Base-by-base conservation (phyloP, 1,140 invertebrate genomes). In the Brachionus rubens region DNA sequence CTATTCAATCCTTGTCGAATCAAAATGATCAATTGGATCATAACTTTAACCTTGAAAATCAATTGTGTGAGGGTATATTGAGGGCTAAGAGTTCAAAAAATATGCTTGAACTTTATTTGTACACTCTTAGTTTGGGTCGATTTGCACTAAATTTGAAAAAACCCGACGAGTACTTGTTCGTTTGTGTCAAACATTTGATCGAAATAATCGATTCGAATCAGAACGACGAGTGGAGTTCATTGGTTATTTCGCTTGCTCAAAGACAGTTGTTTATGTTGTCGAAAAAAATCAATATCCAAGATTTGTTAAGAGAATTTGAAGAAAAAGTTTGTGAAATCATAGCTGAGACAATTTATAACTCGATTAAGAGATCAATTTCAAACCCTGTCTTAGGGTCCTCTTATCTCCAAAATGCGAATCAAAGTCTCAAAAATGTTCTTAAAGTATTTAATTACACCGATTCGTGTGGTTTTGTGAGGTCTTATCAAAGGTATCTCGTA, bases 321-420 rank as follows among this genome's bases (percentile, higher is more conserved):
- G 68, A 72, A 24, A 72, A 72, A 50, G 68, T 72, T n/a, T 72
- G 68, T 19, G 68, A 72, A 41, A 50, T 72, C 19, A 72, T 72
- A 30, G 41, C 68, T 16, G 68, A 72, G n/a, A 72, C 68, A 24
- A 26, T 72, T 16, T 72, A 50, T 40, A 48, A 54, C 24, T 48
- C 68, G 16, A 50, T 72, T 12, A 54, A 72, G 14, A 33, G 68
- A 54, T 40, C 10, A 12, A 14, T 41, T 12, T 3, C 14, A 1
- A 50, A 33, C 26, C 4, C 46, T 0, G 7, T 40, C 0, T 40
- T 10, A 16, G 28, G n/a, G 3, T 21, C 46, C 24, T 50, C 43
- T 33, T 72, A 72, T 72, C 24, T 72, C 1, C 68, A 72, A 30
- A 72, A 19, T 50, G 68, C 68, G 10, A 72, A 72, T 41, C 50